Conservation (phyloP, 2,797 vertebrate species). For the Nothura maculosa region DNA sequence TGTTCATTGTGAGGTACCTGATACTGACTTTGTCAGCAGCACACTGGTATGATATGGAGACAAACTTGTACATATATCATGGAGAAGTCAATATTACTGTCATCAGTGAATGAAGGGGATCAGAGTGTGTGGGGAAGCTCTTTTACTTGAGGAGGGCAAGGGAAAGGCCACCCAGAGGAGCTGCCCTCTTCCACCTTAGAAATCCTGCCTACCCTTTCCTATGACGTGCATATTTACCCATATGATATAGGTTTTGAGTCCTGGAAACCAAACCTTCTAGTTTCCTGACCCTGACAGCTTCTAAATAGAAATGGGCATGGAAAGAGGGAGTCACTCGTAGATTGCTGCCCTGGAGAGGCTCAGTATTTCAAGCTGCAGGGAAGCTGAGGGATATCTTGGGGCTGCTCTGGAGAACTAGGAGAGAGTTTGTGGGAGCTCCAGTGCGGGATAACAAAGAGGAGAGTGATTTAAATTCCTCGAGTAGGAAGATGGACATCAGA, state of each 20-base stretch:
- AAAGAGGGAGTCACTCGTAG: not conserved
- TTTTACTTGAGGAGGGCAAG: not conserved
- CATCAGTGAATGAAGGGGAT: not conserved
- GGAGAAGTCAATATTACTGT: not conserved
- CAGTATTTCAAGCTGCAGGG: not conserved
- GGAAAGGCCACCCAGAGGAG: not conserved
- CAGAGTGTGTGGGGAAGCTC: not conserved
- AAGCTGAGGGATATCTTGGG: not conserved
- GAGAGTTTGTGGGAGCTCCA: not conserved
- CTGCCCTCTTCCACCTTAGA: not conserved
- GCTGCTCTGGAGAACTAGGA: not conserved
- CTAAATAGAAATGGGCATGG: not conserved
- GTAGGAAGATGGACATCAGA: not conserved
- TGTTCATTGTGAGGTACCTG: not conserved
- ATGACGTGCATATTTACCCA: not conserved
- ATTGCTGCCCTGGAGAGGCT: rapidly evolving
- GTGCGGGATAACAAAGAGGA: not conserved
- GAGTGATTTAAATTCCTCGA: not conserved
- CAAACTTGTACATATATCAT: not conserved
- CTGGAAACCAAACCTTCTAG: not conserved
- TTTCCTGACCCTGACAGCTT: not conserved
- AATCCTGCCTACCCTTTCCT: not conserved
- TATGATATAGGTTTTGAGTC: not conserved
- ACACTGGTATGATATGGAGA: not conserved
- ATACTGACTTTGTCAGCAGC: not conserved